Base-by-base conservation (phyloP, 2,113 vertebrate genomes). In the Malurus alboscapulatus region DNA sequence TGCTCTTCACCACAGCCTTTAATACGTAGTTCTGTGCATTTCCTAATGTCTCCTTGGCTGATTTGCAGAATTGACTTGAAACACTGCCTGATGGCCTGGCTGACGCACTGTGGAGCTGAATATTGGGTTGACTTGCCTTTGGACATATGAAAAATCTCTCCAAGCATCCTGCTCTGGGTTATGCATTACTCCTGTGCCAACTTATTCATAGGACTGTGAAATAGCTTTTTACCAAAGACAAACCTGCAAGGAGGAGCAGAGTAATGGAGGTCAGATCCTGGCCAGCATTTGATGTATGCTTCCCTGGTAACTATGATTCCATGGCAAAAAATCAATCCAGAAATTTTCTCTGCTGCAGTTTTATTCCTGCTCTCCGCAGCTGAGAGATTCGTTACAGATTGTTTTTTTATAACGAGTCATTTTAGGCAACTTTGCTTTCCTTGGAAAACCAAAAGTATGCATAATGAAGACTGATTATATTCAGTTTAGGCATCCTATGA, bases 291-390 rank as follows among this genome's bases (percentile, higher is more conserved):
- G 83, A 97, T 59, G 42, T 93, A 91, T 85, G 66, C 85, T 93
- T 94, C 88, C 74, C 80, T 85, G 71, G 66, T 92, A 92, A 95
- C 83, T 79, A 57, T 32, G 82, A 80, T 90, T 95, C 80, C 40
- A 74, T 72, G 53, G 87, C 67, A 97, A 96, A 97, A 95, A 95
- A 95, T 95, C 87, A 94, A 92, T 90, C 80, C 87, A 68, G 94
- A 95, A 92, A 91, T 83, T 84, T 86, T 88, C 58, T 80, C n/a
- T 87, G 10, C 26, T 68, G 66, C 59, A 51, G 32, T 93, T 84
- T 94, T 84, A 68, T 88, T 96, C 79, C 80, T 81, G 68, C 75
- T 78, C 61, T 92, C 62, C 89, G 76, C 89, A 95, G 67, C 79
- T 91, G 76, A 92, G 86, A 76, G 67, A 72, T 87, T 96, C 27